Evolutionary conservation across 2,888 invertebrate genomes (phyloP).

Genomic region (Cosmorhoe ocellata): DNA sequence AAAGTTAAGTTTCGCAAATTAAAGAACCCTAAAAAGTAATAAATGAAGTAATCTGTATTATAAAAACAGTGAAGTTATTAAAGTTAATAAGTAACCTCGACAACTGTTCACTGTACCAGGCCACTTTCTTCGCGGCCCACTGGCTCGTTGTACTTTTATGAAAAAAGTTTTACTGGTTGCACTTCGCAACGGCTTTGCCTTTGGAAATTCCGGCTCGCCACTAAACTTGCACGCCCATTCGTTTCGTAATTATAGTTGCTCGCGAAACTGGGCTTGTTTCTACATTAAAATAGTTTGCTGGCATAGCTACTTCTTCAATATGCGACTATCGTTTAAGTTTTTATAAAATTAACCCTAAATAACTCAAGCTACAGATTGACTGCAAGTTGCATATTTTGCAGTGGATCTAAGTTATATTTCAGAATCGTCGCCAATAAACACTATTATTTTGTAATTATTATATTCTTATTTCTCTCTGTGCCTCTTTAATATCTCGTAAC

Average conservation of each 20-base stretch:
- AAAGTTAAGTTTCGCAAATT: not conserved
- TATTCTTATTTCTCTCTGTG: not conserved
- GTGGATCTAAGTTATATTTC: too few species aligned
- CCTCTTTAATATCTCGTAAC: not conserved
- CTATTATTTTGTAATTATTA: too few species aligned
- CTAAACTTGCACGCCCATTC: conserved; percentile 38
- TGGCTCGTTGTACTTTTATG: conserved; percentile 74
- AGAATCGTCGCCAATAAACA: too few species aligned
- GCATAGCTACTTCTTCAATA: conserved; percentile 11
- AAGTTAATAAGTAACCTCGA: conserved; percentile 73
- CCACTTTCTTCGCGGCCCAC: conserved; percentile 64
- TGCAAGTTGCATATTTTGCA: too few species aligned
- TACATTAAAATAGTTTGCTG: conserved; percentile 23
- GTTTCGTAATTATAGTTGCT: conserved; percentile 30
- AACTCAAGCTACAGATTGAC: too few species aligned
- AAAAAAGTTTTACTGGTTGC: conserved; percentile 75
- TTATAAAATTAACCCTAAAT: not conserved
- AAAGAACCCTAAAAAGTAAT: conserved; percentile 1
- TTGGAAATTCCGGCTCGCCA: conserved; percentile 52
- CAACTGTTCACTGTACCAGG: conserved; percentile 66
- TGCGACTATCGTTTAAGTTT: conserved; percentile 4
- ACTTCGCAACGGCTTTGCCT: conserved; percentile 55
- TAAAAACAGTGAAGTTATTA: conserved; percentile 63
- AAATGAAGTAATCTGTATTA: conserved; percentile 46
- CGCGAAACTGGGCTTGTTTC: conserved; percentile 21